Conservation (phyloP, 1,140 invertebrate genomes). For the Himalopsyche phryganea region DNA sequence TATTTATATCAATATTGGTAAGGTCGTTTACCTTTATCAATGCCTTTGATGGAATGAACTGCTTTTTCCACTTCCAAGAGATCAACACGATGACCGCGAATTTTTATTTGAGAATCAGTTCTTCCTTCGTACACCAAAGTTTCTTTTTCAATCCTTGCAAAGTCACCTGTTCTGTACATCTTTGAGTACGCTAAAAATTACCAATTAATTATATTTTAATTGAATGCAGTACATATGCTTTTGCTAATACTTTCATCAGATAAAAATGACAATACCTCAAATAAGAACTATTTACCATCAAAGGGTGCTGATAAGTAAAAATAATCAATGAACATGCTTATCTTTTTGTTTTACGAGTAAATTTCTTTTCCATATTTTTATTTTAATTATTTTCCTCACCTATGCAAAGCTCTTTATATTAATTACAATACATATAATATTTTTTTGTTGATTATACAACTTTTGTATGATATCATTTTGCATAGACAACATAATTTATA, state of each 20-base stretch:
- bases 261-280: not conserved
- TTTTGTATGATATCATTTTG: too few species aligned
- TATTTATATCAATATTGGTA: too few species aligned
- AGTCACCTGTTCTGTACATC: constrained; percentile 82
- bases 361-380: too few species aligned
- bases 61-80: constrained; percentile 77
- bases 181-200: constrained; percentile 55
- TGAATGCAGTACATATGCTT: not conserved
- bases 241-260: not conserved
- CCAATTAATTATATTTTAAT: not conserved
- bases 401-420: too few species aligned
- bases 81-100: constrained; percentile 80
- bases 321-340: too few species aligned
- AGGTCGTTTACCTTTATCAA: constrained; percentile 54
- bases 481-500: too few species aligned
- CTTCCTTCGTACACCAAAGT: constrained; percentile 74
- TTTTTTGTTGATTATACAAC: too few species aligned
- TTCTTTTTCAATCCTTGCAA: constrained; percentile 69
- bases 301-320: too few species aligned
- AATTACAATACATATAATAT: too few species aligned
- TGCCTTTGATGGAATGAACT: constrained; percentile 52
- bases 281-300: too few species aligned
- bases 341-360: too few species aligned
- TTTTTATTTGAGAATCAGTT: constrained; percentile 83
- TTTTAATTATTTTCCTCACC: too few species aligned